Percentiles rank a stretch among this genome's conserved stretches.
These are phyloP conservation scores for Fundulus diaphanus DNA, from an alignment of 2,797 vertebrate genomes.

Conservation along the genomic window DNA sequence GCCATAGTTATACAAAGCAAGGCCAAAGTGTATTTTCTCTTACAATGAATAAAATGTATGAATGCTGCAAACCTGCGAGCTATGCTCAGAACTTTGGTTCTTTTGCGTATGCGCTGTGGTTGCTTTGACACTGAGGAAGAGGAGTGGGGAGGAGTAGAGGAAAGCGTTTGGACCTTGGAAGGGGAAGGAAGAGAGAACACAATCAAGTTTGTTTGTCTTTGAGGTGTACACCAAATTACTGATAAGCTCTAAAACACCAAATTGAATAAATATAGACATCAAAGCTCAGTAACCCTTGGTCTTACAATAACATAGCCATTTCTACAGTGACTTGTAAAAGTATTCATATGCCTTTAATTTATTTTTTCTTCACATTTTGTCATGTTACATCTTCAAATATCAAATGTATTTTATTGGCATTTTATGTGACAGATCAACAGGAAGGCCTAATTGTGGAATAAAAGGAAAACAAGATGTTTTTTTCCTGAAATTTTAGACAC, in stretches of 20 bases:
- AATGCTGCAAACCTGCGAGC: constrained; percentile 87
- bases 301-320: not conserved
- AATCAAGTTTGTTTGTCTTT: constrained; percentile 4
- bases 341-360: not conserved
- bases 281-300: not conserved
- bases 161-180: constrained; percentile 89
- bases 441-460: not conserved
- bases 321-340: not conserved
- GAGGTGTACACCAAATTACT: not conserved
- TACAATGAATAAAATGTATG: not conserved
- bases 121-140: constrained; percentile 79
- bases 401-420: not conserved
- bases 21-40: not conserved
- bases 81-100: constrained; percentile 90
- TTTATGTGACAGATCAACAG: not conserved
- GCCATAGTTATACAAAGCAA: not conserved
- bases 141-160: constrained; percentile 79
- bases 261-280: not conserved
- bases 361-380: not conserved
- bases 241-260: not conserved
- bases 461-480: not conserved
- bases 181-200: constrained; percentile 1
- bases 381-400: not conserved
- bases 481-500: no score
- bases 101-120: constrained; percentile 86